Evolutionary conservation across 2,797 vertebrate genomes (phyloP), one percentile per base, ranked within the genome.

Genomic region (Mallotus villosus): DNA sequence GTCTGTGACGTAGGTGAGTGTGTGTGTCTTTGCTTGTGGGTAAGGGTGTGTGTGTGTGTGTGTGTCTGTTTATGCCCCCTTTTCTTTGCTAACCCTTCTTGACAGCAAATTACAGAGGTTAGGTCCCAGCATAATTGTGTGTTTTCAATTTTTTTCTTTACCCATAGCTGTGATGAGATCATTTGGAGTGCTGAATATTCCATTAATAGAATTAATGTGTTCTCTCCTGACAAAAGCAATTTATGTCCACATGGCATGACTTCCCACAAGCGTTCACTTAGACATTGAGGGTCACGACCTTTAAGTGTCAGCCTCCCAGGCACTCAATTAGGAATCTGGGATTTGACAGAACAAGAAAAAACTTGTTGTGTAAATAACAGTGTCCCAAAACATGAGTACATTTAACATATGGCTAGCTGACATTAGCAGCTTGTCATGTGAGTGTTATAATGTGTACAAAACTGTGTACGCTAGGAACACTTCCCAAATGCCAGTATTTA

Each of bases 181-280:
- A 84, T 82, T 81, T 76, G 75, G 61, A 88, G 78, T 86, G 85
- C 87, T 88, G 83, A 88, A 89, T 90, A 90, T 89, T 92, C 84
- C 82, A 86, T 90, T 90, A 89, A 85, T 87, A 83, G 77, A 88
- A 87, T 85, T 78, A 87, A 91, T 92, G 84, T 89, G 82, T 86
- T 83, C 84, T 82, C 78, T 71, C 78, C 87, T 89, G 89, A 85
- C 90, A 86, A 84, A 87, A 87, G 79, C 81, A 73, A 89, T 90
- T 86, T 87, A 73, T 85, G 76, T 91, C 86, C 78, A 82, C 77
- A 85, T 81, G 74, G 73, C 72, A 78, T 80, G 78, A 84, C 81
- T 79, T 83, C 80, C 79, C 73, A 59, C 53, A 76, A 62, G 74
- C 81, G 76, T 82, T 65, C 55, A 22, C 60, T 63, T 24, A 19